Evolutionary conservation across 2,797 vertebrate species (phyloP).

Genomic region (Pachyuromys duprasi): DNA sequence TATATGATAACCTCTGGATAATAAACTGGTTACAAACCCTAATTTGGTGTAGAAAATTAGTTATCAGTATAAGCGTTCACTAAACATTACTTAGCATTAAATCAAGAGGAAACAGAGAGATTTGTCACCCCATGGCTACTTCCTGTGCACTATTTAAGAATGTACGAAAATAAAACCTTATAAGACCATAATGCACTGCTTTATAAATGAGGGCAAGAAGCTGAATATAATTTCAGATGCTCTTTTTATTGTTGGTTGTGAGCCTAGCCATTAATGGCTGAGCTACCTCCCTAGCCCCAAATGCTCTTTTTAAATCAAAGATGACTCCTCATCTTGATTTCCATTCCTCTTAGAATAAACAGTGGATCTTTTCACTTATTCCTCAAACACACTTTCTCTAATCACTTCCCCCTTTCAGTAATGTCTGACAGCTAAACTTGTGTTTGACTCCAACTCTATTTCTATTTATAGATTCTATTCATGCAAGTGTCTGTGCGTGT

Average conservation of each 20-base stretch:
- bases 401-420: slow-evolving; percentile 15
- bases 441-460: neutral
- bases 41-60: neutral
- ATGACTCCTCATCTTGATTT: neutral
- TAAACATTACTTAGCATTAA: slow-evolving; percentile 52
- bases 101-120: slow-evolving; percentile 28
- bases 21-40: neutral
- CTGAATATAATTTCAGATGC: slow-evolving; percentile 17
- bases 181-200: neutral
- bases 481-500: neutral
- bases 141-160: neutral
- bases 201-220: slow-evolving; percentile 10
- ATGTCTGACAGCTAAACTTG: neutral
- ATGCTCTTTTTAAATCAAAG: slow-evolving; percentile 42
- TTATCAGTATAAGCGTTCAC: neutral
- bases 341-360: slow-evolving; percentile 41
- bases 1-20: slow-evolving; percentile 8
- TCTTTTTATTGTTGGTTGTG: slow-evolving; percentile 1
- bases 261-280: neutral
- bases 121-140: neutral
- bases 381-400: slow-evolving; percentile 36
- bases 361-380: neutral
- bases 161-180: neutral
- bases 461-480: no score
- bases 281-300: neutral